These are phyloP conservation scores for Hylomyscus alleni DNA, from an alignment of 2,797 vertebrate genomes.

Conservation along the genomic window DNA sequence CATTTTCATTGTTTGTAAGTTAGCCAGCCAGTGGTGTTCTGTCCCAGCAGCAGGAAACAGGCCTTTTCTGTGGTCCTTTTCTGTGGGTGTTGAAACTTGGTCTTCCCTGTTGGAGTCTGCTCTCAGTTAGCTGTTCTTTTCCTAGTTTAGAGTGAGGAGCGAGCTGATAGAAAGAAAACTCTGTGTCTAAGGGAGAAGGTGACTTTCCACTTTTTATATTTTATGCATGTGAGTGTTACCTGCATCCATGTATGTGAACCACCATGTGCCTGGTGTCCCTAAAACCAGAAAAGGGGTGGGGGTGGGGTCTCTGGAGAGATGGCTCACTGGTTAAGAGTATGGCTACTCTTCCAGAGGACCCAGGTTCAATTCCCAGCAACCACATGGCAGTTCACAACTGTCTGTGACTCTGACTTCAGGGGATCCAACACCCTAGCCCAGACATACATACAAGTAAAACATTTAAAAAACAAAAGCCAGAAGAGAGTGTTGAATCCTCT, in stretches of 20 bases:
- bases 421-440: not conserved
- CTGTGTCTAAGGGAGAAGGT: not conserved
- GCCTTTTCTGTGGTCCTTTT: not conserved
- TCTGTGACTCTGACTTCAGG: not conserved
- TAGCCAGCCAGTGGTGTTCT: not conserved
- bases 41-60: not conserved
- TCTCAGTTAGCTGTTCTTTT: not conserved
- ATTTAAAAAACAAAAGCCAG: not conserved
- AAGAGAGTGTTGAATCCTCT: not conserved
- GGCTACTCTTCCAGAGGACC: not conserved
- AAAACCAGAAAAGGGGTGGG: not conserved
- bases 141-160: not conserved
- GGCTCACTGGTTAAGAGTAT: not conserved
- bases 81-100: not conserved
- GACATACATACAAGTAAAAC: not conserved
- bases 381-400: not conserved
- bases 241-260: not conserved
- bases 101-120: not conserved
- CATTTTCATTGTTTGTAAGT: not conserved
- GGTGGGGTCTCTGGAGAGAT: not conserved
- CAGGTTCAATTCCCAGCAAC: not conserved
- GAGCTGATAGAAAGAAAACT: not conserved
- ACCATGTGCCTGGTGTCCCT: not conserved
- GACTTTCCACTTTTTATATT: no score
- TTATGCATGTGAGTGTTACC: not conserved